These are phyloP conservation scores for Galagoides demidoff DNA, from an alignment of 2,797 vertebrate species.

Conservation along the genomic window DNA sequence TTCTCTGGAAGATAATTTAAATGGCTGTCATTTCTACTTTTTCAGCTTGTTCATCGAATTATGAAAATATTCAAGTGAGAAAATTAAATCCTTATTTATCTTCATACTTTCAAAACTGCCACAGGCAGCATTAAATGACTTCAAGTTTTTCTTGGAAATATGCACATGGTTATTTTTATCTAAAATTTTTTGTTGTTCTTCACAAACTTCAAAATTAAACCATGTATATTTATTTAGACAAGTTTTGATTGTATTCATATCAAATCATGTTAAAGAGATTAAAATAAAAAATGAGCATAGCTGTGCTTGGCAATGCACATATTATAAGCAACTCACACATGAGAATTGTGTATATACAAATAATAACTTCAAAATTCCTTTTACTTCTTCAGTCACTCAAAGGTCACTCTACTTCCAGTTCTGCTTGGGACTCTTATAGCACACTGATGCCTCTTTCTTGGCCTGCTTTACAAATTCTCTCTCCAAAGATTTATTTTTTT, in stretches of 20 bases:
- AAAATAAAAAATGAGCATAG: conserved; percentile 45
- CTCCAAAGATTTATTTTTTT: neutral
- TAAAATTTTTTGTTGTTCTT: conserved; percentile 45
- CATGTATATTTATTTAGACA: conserved; percentile 57
- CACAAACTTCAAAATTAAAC: conserved; percentile 42
- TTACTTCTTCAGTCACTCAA: neutral
- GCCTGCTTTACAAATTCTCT: neutral
- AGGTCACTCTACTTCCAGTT: neutral
- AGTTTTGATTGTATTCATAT: conserved; percentile 11
- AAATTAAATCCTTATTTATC: conserved; percentile 74
- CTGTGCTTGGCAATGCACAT: neutral
- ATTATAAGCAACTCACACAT: neutral
- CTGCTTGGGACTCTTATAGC: neutral
- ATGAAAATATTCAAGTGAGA: conserved; percentile 63
- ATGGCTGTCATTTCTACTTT: conserved; percentile 63
- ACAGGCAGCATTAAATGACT: neutral
- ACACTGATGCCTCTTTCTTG: neutral
- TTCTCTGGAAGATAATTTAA: conserved; percentile 22
- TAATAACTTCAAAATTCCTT: neutral
- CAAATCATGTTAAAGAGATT: conserved; percentile 56
- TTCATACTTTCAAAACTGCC: conserved; percentile 44
- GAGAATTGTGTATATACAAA: neutral
- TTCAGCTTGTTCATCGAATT: conserved; percentile 73
- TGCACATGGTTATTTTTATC: conserved; percentile 58
- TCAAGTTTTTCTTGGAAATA: conserved; percentile 52